These are phyloP conservation scores for Atherinosoma microstoma DNA, from an alignment of 2,797 vertebrate species.

Conservation along the genomic window DNA sequence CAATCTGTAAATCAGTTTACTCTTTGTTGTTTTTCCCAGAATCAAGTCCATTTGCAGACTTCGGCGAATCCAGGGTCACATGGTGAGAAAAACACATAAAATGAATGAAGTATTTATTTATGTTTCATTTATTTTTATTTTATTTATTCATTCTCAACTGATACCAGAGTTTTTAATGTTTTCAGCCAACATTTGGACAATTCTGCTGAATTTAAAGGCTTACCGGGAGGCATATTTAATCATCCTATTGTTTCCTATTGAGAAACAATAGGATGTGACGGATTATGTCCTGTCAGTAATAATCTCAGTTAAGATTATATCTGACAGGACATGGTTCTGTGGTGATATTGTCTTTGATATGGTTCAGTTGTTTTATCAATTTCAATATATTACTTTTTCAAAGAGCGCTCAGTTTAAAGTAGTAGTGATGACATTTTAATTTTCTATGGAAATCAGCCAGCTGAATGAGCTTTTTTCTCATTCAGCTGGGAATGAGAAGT, in stretches of 20 bases:
- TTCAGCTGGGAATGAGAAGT: too few relatives aligned
- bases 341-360: neutral
- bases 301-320: too few relatives aligned
- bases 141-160: neutral
- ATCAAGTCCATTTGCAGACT: slow-evolving; percentile 77
- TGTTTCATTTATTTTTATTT: neutral
- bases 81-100: too few relatives aligned
- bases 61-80: slow-evolving; percentile 78
- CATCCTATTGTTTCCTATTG: too few relatives aligned
- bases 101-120: too few relatives aligned
- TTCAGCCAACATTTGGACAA: neutral
- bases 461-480: neutral
- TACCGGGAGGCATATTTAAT: neutral
- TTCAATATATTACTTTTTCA: neutral
- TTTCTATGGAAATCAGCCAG: neutral
- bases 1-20: neutral
- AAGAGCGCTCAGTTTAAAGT: neutral
- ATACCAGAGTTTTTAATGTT: neutral
- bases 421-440: neutral
- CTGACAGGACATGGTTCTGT: too few relatives aligned
- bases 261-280: too few relatives aligned
- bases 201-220: neutral
- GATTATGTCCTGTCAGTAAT: too few relatives aligned
- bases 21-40: slow-evolving; percentile 47
- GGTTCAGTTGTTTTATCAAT: neutral